A percentile compares a stretch with the other conserved stretches of the same genome.
These are phyloP conservation scores for Drosophila borealis DNA, from an alignment of 2,888 invertebrate species.

Conservation along the genomic window DNA sequence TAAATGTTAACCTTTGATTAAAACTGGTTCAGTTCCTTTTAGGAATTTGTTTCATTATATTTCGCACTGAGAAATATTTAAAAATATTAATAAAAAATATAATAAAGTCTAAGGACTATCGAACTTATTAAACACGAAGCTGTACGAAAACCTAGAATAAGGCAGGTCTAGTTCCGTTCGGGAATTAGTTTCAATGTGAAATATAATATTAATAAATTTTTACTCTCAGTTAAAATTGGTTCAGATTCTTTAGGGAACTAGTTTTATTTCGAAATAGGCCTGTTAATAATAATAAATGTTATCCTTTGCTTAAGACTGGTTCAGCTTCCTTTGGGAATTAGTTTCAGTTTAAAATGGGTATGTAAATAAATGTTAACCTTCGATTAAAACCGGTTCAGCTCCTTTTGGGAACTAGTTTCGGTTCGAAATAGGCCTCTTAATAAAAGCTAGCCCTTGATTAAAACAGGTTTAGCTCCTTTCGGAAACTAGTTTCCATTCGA, in stretches of 20 bases:
- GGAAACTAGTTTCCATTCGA: not conserved
- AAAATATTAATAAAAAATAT: not conserved
- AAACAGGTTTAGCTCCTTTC: not conserved
- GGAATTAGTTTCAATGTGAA: not conserved
- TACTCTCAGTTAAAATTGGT: not conserved
- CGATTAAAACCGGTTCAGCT: not conserved
- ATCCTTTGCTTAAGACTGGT: not conserved
- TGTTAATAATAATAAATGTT: not conserved
- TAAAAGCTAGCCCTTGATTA: too few relatives aligned
- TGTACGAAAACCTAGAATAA: not conserved
- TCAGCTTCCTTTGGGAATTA: not conserved
- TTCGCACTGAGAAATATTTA: too few relatives aligned
- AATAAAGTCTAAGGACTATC: not conserved
- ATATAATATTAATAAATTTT: not conserved
- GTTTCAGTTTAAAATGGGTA: not conserved
- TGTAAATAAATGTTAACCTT: not conserved
- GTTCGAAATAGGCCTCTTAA: too few relatives aligned
- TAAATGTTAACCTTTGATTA: too few relatives aligned
- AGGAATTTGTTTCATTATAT: too few relatives aligned
- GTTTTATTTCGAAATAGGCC: not conserved
- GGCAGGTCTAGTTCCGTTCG: not conserved
- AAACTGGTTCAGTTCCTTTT: too few relatives aligned
- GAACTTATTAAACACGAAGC: not conserved
- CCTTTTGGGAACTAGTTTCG: not conserved
- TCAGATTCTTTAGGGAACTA: not conserved